Conservation (phyloP, 2,113 vertebrate genomes). For the Psephotus haematonotus region DNA sequence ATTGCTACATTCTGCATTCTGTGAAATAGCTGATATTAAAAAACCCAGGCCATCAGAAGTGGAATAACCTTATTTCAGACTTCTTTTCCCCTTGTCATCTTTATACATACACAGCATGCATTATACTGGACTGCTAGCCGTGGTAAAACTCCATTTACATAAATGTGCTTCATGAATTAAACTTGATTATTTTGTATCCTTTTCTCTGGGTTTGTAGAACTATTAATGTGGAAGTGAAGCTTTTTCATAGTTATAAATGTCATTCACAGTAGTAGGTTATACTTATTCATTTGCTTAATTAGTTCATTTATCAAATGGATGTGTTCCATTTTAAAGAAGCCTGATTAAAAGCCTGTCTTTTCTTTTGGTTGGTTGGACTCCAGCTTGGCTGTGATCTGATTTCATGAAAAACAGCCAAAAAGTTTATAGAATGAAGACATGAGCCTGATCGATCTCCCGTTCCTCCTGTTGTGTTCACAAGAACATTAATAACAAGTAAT, state of each 20-base stretch:
- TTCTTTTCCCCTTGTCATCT: background rate
- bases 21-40: background rate
- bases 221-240: background rate
- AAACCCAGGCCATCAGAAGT: background rate
- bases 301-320: slow-evolving; percentile 65
- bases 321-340: slow-evolving; percentile 5
- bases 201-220: slow-evolving; percentile 2
- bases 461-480: slow-evolving; percentile 26
- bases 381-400: slow-evolving; percentile 8
- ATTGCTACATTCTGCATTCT: background rate
- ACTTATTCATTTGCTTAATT: slow-evolving; percentile 66
- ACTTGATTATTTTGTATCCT: background rate
- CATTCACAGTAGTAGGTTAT: slow-evolving; percentile 12
- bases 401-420: slow-evolving; percentile 44
- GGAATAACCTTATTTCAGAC: background rate
- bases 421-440: slow-evolving; percentile 50
- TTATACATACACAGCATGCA: background rate
- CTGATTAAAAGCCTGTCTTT: slow-evolving; percentile 23
- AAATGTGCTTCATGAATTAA: background rate
- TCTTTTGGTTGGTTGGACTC: slow-evolving; percentile 21
- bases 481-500: slow-evolving; percentile 53
- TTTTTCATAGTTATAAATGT: slow-evolving; percentile 53
- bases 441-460: slow-evolving; percentile 12
- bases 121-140: background rate
- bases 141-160: background rate